Percentiles rank a stretch among this genome's conserved stretches.
Conservation (phyloP, 1,140 invertebrate genomes). For the Ceratitis capitata region DNA sequence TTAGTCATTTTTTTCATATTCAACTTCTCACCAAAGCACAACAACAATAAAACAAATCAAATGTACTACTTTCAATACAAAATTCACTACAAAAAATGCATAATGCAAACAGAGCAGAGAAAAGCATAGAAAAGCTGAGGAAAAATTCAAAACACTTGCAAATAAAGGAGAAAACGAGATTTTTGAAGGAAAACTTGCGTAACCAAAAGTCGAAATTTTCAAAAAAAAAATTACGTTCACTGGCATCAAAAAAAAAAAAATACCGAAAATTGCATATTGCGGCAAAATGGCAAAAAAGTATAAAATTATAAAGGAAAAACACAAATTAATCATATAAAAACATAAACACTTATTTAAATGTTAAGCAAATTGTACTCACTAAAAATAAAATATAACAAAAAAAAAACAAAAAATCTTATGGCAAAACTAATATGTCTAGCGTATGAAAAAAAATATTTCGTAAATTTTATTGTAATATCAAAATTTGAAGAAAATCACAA, state of each 20-base stretch:
- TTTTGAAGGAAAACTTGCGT: too few species aligned
- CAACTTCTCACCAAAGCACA: constrained; percentile 16
- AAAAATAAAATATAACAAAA: neutral
- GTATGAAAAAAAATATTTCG: neutral
- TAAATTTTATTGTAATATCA: neutral
- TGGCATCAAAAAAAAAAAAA: constrained; percentile 12
- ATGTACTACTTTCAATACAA: neutral
- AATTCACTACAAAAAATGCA: constrained; percentile 20
- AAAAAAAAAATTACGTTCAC: neutral
- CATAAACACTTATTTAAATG: constrained; percentile 29
- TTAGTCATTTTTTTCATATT: neutral
- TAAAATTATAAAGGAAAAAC: neutral
- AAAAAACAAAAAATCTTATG: neutral
- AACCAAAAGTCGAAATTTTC: neutral
- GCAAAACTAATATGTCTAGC: neutral
- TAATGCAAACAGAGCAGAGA: neutral
- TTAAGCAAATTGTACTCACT: constrained; percentile 17
- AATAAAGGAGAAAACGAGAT: neutral
- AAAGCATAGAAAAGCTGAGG: too few species aligned
- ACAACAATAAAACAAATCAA: constrained; percentile 10
- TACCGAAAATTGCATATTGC: constrained; percentile 30
- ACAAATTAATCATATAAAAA: neutral
- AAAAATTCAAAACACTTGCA: constrained; percentile 18
- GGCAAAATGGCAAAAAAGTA: constrained; percentile 5
- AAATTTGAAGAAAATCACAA: neutral